Evolutionary conservation across 1,140 invertebrate species (phyloP), one percentile per base, ranked within the genome.

Genomic region (Paramacrobiotus metropolitanus): DNA sequence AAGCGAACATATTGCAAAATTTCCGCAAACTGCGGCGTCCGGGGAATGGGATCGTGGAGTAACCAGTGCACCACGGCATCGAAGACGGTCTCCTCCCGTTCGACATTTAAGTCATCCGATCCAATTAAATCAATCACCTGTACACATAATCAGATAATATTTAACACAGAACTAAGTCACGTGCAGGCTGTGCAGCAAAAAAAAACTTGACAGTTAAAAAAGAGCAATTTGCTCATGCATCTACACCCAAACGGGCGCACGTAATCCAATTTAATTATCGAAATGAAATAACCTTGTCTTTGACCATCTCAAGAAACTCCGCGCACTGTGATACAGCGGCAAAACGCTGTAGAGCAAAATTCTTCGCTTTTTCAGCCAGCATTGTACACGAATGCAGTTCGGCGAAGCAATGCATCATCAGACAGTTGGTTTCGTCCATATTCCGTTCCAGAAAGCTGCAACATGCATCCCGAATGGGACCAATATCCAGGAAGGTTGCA

Each of bases 371-470:
- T 34, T 72, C 65, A 63, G 74, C 72, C 2, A 79, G 68, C 44
- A 75, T 71, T 28, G 64, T 67, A 65, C 78, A 79, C 40, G 73
- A 72, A 69, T 78, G 77, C 24, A 72, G 67, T 66, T 79, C 78
- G 59, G 78, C 77, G 71, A 79, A 79, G 64, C 77, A 77, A 64
- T 78, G 75, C 60, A 79, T 78, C 1, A 78, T 78, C 40, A 79
- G 67, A 67, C 75, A 76, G 66, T 79, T 79, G 15, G 70, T 68
- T 44, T 74, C 72, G 65, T 79, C 77, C 73, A 79, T 78, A 66
- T 79, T 75, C 55, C 71, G 69, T 65, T 77, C 75, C 29, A 79
- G 65, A 65, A 77, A 79, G 21, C 68, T 65, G 63, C 77, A 78
- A 63, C 77, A 78, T 0, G 77, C 71, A 70, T 77, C 73, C 70